phyloP scores from a whole-genome alignment of 2,888 invertebrate species.

The Strigamia crassipes region DNA sequence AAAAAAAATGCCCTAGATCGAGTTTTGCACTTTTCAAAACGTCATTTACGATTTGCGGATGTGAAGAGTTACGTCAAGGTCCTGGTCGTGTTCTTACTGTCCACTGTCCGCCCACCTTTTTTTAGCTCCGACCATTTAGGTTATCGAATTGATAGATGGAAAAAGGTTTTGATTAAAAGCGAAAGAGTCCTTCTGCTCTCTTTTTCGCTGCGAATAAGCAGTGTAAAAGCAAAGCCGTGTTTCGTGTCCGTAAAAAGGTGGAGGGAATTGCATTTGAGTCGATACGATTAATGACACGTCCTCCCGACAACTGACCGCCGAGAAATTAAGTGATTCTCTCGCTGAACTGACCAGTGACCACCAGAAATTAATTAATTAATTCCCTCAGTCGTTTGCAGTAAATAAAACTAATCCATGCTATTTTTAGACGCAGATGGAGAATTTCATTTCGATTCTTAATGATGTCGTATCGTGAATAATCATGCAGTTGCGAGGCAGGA shows the following conservation, averaged over 20 bases:
- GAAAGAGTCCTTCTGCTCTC: not conserved
- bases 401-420: too few relatives aligned
- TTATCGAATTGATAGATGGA: not conserved
- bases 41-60: conserved; percentile 17
- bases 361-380: too few relatives aligned
- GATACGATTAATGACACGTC: conserved; percentile 3
- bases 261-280: not conserved
- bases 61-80: not conserved
- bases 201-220: not conserved
- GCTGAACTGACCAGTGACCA: not conserved
- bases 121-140: not conserved
- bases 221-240: conserved; percentile 21
- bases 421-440: not conserved
- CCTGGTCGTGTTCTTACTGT: not conserved
- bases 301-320: not conserved
- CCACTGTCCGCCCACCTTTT: not conserved
- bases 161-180: conserved; percentile 9
- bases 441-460: not conserved
- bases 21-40: conserved; percentile 22
- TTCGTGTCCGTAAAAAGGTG: conserved; percentile 19
- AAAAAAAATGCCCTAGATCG: not conserved
- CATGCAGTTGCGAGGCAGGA: conserved; percentile 1
- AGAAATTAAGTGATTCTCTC: not conserved
- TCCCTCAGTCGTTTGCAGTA: too few relatives aligned
- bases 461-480: not conserved